These are phyloP conservation scores for Polia nebulosa DNA, from an alignment of 2,888 invertebrate species.

Conservation along the genomic window DNA sequence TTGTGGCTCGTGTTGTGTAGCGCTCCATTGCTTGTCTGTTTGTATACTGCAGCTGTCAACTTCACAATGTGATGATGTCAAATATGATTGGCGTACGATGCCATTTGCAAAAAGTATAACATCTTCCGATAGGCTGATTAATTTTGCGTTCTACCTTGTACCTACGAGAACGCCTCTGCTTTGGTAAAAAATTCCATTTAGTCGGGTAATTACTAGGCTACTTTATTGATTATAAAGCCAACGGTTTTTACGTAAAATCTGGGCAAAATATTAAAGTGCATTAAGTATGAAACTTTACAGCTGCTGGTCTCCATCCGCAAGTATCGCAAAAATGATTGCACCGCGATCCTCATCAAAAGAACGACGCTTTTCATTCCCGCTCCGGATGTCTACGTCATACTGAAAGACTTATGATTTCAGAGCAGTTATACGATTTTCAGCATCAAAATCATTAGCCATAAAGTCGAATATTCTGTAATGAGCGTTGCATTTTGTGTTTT, in stretches of 20 bases:
- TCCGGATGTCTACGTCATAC: conserved; percentile 34
- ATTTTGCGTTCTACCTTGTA: too few species aligned
- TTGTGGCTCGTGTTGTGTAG: too few species aligned
- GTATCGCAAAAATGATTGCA: conserved; percentile 78
- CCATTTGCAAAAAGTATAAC: too few species aligned
- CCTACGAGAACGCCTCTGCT: conserved; percentile 4
- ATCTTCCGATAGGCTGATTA: too few species aligned
- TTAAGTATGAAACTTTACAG: conserved; percentile 56
- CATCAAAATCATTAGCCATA: conserved; percentile 60
- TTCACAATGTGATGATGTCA: too few species aligned
- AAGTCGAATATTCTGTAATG: conserved; percentile 67
- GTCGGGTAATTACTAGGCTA: conserved; percentile 18
- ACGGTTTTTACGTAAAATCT: conserved; percentile 41
- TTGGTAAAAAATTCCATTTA: conserved; percentile 13
- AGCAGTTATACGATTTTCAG: conserved; percentile 52
- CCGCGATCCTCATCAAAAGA: conserved; percentile 74
- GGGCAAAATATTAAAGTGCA: conserved; percentile 62
- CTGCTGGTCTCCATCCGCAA: conserved; percentile 73
- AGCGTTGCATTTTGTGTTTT: conserved; percentile 61
- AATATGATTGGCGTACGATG: too few species aligned
- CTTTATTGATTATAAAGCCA: conserved; percentile 26
- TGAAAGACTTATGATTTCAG: conserved; percentile 37
- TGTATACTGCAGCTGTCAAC: too few species aligned
- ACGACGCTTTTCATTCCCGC: conserved; percentile 69
- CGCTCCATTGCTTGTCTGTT: too few species aligned